Percentiles rank a stretch among this genome's conserved stretches.
These are phyloP conservation scores for Coregonus ussuriensis DNA, from an alignment of 2,797 vertebrate genomes.

Conservation along the genomic window DNA sequence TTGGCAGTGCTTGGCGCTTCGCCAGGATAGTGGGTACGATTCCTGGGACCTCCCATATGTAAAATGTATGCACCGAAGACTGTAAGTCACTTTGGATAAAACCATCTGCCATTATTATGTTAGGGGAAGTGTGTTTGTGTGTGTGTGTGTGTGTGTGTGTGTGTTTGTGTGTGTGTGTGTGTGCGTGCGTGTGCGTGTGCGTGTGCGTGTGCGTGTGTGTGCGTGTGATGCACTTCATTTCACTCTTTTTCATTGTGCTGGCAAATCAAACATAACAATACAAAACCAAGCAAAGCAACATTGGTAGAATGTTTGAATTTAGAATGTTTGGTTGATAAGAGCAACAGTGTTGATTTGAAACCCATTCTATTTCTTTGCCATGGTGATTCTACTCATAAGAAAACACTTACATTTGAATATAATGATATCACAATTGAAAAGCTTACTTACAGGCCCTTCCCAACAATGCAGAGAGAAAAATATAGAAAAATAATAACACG, in stretches of 20 bases:
- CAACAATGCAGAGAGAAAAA: no score
- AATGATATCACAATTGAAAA: neutral
- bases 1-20: no score
- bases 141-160: neutral
- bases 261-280: neutral
- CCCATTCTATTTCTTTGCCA: neutral
- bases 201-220: neutral
- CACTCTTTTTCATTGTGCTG: neutral
- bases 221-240: neutral
- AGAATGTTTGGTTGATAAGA: no score
- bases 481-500: no score
- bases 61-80: no score
- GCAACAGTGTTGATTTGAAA: neutral
- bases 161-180: neutral
- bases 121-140: constrained; percentile 5
- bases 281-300: no score
- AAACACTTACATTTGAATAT: neutral
- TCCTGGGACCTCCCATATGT: no score
- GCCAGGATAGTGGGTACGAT: no score
- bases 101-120: neutral
- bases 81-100: no score
- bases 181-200: neutral
- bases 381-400: neutral
- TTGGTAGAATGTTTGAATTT: no score
- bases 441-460: no score